Conservation (phyloP, 1,140 invertebrate species). For the Diprion similis region DNA sequence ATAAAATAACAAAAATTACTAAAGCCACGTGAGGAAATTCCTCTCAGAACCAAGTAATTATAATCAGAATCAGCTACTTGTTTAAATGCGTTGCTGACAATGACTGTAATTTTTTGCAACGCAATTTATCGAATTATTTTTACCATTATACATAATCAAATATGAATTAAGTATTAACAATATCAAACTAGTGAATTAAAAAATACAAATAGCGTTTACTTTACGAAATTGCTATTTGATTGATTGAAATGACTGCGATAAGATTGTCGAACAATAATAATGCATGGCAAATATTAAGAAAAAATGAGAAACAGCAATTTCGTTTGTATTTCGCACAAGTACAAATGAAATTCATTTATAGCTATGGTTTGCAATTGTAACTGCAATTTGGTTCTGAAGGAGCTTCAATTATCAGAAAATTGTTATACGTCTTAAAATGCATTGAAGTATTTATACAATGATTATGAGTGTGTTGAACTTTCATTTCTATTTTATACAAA, state of each 20-base stretch:
- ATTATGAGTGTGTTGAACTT: too few species aligned
- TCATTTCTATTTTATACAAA: too few species aligned
- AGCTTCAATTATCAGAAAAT: background rate
- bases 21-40: background rate
- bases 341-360: background rate
- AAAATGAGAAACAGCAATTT: background rate
- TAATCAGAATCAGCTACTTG: background rate
- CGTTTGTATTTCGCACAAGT: background rate
- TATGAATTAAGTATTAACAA: background rate
- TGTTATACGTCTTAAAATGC: background rate
- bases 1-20: too few species aligned
- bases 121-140: background rate
- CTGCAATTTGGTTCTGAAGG: slow-evolving; percentile 5
- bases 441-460: too few species aligned
- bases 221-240: slow-evolving; percentile 3
- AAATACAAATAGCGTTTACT: background rate
- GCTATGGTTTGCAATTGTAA: background rate
- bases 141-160: slow-evolving; percentile 2
- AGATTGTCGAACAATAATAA: too few species aligned
- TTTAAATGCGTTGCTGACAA: background rate
- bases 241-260: too few species aligned
- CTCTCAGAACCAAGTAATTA: slow-evolving; percentile 5
- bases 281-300: too few species aligned
- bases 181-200: background rate
- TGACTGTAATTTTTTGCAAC: background rate